Evolutionary conservation across 2,797 vertebrate genomes (phyloP).

Genomic region (Lepus townsendii): DNA sequence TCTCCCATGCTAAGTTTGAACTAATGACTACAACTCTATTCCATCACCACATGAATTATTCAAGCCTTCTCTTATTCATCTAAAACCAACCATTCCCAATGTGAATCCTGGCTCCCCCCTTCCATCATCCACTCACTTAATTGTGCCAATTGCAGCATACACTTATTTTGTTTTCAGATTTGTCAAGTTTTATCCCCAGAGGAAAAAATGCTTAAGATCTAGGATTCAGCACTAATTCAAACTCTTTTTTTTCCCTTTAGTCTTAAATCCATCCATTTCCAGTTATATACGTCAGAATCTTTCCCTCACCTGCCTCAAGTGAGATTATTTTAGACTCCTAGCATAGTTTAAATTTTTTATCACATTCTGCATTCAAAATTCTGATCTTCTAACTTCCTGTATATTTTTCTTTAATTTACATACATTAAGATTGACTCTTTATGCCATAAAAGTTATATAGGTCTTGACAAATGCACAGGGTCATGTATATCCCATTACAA

Average conservation of each 20-base stretch:
- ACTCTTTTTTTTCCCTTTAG: not conserved
- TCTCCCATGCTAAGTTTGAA: not conserved
- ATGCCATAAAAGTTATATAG: not conserved
- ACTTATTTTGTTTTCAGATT: not conserved
- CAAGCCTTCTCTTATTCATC: not conserved
- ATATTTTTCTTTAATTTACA: not conserved
- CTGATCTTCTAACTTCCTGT: not conserved
- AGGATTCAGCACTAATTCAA: not conserved
- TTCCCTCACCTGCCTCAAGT: not conserved
- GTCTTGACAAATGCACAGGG: not conserved
- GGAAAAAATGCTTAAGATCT: not conserved
- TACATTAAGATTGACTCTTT: not conserved
- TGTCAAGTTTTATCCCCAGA: not conserved
- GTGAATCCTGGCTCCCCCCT: not conserved
- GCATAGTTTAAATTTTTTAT: not conserved
- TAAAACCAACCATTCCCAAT: not conserved
- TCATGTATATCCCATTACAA: not conserved
- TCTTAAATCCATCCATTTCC: not conserved
- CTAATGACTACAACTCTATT: not conserved
- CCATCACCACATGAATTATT: slow-evolving; percentile 1
- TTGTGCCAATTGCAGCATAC: not conserved
- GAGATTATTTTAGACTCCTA: slow-evolving; percentile 11
- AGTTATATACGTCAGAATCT: not conserved
- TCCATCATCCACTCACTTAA: not conserved
- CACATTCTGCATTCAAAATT: not conserved